Base-by-base conservation (phyloP, 1,140 invertebrate genomes). In the Bombus haemorrhoidalis region DNA sequence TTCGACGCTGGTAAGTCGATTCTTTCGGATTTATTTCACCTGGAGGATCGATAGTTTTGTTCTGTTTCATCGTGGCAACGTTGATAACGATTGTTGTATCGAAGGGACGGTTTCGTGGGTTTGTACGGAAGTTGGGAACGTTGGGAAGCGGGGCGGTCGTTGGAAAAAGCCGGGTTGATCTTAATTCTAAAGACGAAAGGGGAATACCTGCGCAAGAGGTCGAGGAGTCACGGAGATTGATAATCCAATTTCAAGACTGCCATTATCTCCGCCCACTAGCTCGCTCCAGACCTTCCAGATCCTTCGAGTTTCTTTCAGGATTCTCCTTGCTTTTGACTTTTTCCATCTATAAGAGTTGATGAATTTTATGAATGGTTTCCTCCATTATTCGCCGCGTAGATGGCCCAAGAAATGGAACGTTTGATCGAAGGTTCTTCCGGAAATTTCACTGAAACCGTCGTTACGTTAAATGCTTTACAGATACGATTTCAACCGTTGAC, bases 201-300 rank as follows among this genome's bases (percentile, higher is more conserved):
- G 78, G 81, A 83, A 76, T 86, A 88, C 80, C 72, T 88, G 83
- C 75, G 87, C 86, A 57, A 72, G 87, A 86, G 81, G 81, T 86
- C 83, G 75, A 83, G 81, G 86, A 90, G 87, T 69, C 74, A 59
- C 53, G 85, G 80, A 91, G 90, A 91, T 91, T 91, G 89, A 91
- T 91, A 91, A 89, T 91, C 90, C 90, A 91, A 91, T 91, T 90
- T 91, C 90, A 82, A 91, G 89, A 91, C 89, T 91, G 74, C 86
- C 86, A 88, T 91, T 91, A 91, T 88, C 88, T 90, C 88, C 88
- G 87, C 82, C 90, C 88, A 87, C 85, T 80, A 85, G 79, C 86
- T 86, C 89, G 82, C 83, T 89, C 83, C 84, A 78, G 87, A 88
- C 82, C 76, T 85, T 87, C 78, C 84, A 87, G 81, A 88, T 74